Conservation (phyloP, 2,113 vertebrate genomes). For the Paracanthobrama guichenoti region DNA sequence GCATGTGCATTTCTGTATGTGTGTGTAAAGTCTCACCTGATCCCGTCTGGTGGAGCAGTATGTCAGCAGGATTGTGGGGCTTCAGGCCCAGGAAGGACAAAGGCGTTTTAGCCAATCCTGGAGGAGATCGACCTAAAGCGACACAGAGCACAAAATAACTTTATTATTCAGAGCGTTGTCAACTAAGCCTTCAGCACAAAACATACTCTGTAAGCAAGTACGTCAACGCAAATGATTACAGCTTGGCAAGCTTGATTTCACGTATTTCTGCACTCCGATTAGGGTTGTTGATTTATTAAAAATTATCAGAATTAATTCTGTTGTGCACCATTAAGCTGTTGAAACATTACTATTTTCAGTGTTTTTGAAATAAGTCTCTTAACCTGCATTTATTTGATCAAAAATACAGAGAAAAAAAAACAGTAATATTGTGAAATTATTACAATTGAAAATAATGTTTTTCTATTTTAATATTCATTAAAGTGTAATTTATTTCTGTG, state of each 20-base stretch:
- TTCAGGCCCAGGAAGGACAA: conserved; percentile 94
- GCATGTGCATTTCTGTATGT: conserved; percentile 18
- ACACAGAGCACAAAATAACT: background rate
- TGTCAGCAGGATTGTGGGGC: conserved; percentile 93
- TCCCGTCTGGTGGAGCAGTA: conserved; percentile 87
- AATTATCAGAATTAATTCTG: background rate
- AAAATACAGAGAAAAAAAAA: too few relatives aligned
- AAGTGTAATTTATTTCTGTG: too few relatives aligned
- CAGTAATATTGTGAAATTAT: too few relatives aligned
- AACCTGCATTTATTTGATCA: too few relatives aligned
- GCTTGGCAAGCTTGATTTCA: background rate
- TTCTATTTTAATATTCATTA: too few relatives aligned
- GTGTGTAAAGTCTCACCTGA: conserved; percentile 77
- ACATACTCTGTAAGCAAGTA: background rate
- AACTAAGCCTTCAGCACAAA: background rate
- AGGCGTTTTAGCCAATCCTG: conserved; percentile 93
- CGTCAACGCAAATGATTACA: background rate
- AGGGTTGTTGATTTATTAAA: background rate
- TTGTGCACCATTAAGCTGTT: too few relatives aligned
- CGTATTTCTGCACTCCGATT: background rate
- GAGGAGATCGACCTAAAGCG: conserved; percentile 87
- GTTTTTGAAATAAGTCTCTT: too few relatives aligned
- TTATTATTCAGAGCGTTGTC: background rate
- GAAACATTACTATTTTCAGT: too few relatives aligned
- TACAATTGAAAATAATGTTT: too few relatives aligned